Evolutionary conservation across 2,113 vertebrate species (phyloP).

Genomic region (Megaceryle torquata): DNA sequence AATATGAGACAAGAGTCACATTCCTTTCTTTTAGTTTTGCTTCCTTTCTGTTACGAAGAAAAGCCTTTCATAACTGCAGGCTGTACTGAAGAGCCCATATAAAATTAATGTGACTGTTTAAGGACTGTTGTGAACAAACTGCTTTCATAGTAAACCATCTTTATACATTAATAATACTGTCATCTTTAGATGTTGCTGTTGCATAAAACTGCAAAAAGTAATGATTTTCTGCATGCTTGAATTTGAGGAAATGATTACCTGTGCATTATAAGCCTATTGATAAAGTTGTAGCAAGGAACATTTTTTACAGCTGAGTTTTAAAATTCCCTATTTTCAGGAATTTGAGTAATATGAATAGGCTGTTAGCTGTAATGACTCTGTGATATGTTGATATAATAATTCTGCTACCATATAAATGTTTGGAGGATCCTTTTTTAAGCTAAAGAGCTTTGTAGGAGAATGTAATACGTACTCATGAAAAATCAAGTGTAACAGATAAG

Average conservation of each 20-base stretch:
- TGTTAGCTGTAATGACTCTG: neutral
- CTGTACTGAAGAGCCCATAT: neutral
- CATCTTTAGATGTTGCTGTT: neutral
- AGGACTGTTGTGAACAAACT: neutral
- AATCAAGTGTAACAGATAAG: neutral
- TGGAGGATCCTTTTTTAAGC: neutral
- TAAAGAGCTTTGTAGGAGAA: neutral
- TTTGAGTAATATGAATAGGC: neutral
- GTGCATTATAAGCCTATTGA: neutral
- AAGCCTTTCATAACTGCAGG: neutral
- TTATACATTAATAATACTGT: neutral
- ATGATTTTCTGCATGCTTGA: neutral
- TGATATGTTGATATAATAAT: neutral
- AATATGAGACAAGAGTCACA: neutral
- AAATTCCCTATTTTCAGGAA: conserved; percentile 3
- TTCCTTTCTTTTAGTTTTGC: conserved; percentile 17
- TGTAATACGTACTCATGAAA: neutral
- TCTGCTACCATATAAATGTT: neutral
- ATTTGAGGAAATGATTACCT: neutral
- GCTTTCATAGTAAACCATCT: neutral
- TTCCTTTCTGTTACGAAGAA: neutral
- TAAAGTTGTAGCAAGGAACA: neutral
- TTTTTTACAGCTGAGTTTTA: neutral
- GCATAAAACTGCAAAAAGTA: neutral
- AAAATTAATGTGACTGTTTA: conserved; percentile 6